phyloP scores from a whole-genome alignment of 2,113 vertebrate species.

The Poicephalus gulielmi region DNA sequence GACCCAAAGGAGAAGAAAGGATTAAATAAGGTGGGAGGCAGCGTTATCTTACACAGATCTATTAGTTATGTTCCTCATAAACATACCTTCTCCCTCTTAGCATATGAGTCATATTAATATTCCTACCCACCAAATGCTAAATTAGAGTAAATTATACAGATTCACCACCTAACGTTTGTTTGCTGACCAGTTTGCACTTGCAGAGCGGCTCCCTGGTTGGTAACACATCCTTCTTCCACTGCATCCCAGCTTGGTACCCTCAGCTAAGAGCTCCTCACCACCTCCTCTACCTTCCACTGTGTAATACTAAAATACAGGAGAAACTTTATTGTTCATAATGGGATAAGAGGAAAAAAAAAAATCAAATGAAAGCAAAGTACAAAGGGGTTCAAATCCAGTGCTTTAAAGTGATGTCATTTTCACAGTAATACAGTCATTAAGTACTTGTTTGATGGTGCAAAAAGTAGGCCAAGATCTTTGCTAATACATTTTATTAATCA shows the following conservation, averaged over 20 bases:
- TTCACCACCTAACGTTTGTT: background rate
- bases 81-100: background rate
- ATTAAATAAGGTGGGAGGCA: slow-evolving; percentile 34
- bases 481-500: slow-evolving; percentile 64
- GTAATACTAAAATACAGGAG: background rate
- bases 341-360: background rate
- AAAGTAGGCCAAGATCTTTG: slow-evolving; percentile 59
- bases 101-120: slow-evolving; percentile 6
- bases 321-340: slow-evolving; percentile 34
- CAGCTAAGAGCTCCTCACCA: background rate
- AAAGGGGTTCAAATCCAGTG: slow-evolving; percentile 21
- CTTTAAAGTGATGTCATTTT: slow-evolving; percentile 52
- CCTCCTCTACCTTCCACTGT: background rate
- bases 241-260: background rate
- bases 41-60: background rate
- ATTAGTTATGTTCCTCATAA: background rate
- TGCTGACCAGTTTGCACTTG: background rate
- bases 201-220: background rate
- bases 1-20: background rate
- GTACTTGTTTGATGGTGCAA: slow-evolving; percentile 59
- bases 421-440: slow-evolving; percentile 53
- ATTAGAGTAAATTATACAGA: background rate
- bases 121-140: slow-evolving; percentile 30
- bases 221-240: background rate
- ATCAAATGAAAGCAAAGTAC: background rate